A percentile compares a stretch with the other conserved stretches of the same genome.
phyloP scores from a whole-genome alignment of 2,797 vertebrate genomes.

The Leontopithecus rosalia region DNA sequence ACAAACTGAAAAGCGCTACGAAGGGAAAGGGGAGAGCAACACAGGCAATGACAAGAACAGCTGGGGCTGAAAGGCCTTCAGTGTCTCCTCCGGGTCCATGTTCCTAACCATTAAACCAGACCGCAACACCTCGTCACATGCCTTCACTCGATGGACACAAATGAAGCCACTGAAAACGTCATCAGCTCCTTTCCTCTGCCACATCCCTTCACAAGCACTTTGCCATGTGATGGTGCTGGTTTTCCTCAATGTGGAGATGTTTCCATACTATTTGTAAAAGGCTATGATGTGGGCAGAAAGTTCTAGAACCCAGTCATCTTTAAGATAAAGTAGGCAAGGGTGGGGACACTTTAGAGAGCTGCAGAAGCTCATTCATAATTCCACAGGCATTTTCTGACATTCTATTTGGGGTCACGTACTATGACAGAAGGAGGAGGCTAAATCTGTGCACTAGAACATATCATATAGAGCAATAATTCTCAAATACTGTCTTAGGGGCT shows the following conservation, averaged over 20 bases:
- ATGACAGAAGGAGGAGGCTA: background rate
- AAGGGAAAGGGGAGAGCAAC: background rate
- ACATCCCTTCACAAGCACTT: background rate
- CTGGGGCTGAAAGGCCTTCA: background rate
- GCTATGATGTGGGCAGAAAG: background rate
- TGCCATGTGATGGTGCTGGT: background rate
- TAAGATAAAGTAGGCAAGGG: background rate
- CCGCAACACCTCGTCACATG: fast-evolving
- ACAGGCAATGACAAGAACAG: background rate
- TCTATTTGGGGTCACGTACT: background rate
- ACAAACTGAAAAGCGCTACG: background rate
- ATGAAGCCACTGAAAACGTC: background rate
- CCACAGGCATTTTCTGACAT: background rate
- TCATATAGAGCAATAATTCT: background rate
- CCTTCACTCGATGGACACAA: background rate
- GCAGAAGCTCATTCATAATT: background rate
- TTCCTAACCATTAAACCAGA: background rate
- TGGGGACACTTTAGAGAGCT: background rate
- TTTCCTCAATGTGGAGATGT: background rate
- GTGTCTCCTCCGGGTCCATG: background rate
- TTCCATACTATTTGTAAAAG: background rate
- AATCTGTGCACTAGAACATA: background rate
- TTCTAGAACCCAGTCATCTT: background rate
- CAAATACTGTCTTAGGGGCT: background rate
- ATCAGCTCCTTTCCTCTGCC: background rate